phyloP scores from a whole-genome alignment of 2,113 vertebrate species.

The Struthidea cinerea region DNA sequence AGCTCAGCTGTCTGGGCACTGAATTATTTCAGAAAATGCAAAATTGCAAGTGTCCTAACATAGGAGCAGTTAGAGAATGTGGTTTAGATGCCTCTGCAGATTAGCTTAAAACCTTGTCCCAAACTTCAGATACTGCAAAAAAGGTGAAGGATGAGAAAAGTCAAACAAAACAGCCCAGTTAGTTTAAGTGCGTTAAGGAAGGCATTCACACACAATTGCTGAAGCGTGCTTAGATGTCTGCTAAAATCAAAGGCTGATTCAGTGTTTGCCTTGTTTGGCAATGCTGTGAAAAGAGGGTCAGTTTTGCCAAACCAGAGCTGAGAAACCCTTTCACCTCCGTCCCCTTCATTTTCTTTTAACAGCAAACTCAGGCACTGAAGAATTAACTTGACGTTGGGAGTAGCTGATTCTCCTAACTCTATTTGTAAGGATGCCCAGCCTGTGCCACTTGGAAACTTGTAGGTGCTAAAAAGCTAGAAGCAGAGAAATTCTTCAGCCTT shows the following conservation, averaged over 20 bases:
- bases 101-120: neutral
- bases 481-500: no score
- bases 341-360: neutral
- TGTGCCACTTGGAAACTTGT: neutral
- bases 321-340: neutral
- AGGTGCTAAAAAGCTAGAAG: no score
- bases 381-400: neutral
- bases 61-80: neutral
- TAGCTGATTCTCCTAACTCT: neutral
- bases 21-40: neutral
- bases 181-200: neutral
- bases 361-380: neutral
- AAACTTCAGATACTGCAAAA: neutral
- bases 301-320: neutral
- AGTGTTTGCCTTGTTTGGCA: neutral
- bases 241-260: constrained; percentile 2
- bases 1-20: neutral
- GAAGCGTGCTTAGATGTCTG: neutral
- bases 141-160: neutral
- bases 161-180: neutral
- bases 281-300: neutral
- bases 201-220: neutral
- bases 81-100: neutral
- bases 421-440: accelerated
- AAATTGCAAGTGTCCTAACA: neutral